Conservation (phyloP, 2,888 invertebrate genomes). For the Corbicula japonica region DNA sequence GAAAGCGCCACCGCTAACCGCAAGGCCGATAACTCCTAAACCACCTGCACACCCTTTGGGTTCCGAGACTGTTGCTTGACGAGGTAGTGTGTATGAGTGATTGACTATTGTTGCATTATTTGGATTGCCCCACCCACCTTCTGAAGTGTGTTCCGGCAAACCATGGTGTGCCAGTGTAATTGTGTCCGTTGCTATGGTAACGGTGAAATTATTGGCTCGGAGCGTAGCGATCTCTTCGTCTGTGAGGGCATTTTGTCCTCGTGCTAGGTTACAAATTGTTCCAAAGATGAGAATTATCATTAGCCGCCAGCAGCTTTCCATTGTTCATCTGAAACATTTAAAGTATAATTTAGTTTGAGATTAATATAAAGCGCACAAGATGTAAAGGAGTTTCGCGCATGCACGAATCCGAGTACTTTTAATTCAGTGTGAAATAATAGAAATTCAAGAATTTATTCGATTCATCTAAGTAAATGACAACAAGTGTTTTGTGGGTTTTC, state of each 20-base stretch:
- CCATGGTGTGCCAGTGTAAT: constrained; percentile 36
- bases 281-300: too few species aligned
- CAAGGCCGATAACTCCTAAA: constrained; percentile 55
- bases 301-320: too few species aligned
- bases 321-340: too few species aligned
- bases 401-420: too few species aligned
- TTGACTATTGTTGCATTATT: constrained; percentile 43
- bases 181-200: constrained; percentile 18
- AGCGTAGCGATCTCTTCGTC: constrained; percentile 38
- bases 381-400: too few species aligned
- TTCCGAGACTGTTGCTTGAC: constrained; percentile 18
- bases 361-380: too few species aligned
- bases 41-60: constrained; percentile 45
- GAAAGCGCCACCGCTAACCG: constrained; percentile 52
- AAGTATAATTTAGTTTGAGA: too few species aligned
- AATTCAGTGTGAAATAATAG: too few species aligned
- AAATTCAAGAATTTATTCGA: too few species aligned
- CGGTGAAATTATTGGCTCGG: constrained; percentile 16
- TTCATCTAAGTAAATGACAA: too few species aligned
- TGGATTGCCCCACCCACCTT: constrained; percentile 47
- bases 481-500: too few species aligned
- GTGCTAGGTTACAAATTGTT: too few species aligned
- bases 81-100: constrained; percentile 40
- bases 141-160: constrained; percentile 46
- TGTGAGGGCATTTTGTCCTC: constrained; percentile 37